Base-by-base conservation (phyloP, 1,140 invertebrate species). In the Aphidius gifuensis region DNA sequence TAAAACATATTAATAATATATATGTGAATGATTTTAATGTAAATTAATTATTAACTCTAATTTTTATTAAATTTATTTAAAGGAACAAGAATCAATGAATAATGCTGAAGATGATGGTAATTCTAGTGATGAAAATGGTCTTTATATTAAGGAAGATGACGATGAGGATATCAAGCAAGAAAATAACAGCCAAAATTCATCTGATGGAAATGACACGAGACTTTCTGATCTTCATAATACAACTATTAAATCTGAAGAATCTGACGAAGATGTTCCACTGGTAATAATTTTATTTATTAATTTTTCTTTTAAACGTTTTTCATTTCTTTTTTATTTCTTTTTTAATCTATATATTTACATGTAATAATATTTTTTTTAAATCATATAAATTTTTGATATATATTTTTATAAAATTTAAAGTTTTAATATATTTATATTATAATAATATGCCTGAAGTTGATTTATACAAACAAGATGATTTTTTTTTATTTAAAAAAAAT, bases 211-310 rank as follows among this genome's bases (percentile, higher is more conserved):
- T 62, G 76, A 79, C 23, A 80, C 80, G 9, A 74, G 78, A 66
- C 61, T 81, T n/a, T 81, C 80, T 47, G 76, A 81, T 61, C 72
- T 80, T 39, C 78, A 79, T 57, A 80, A 82, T 59, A 80, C 74
- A 45, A 81, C 79, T n/a, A 5, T 81, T 5, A 78, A 80, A 70
- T 74, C 78, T 61, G 72, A 81, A 71, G 82, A 87, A 9, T 86
- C 85, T 68, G 89, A 92, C 66, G 91, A 93, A 77, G 91, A 94
- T 80, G 75, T 87, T 51, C 92, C 92, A 63, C 78, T 92, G 83
- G 90, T 92, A 83, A 50, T 9, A 7, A 16, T 49, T 16, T 21
- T 50, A 9, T 9, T 44, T 57, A n/a, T 47, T 56, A 16, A 16
- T 16, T 16, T 16, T 16, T 16, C 16, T 57, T 50, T 4, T 61